These are phyloP conservation scores for Notothenia rossii DNA, from an alignment of 2,113 vertebrate genomes.

Conservation along the genomic window DNA sequence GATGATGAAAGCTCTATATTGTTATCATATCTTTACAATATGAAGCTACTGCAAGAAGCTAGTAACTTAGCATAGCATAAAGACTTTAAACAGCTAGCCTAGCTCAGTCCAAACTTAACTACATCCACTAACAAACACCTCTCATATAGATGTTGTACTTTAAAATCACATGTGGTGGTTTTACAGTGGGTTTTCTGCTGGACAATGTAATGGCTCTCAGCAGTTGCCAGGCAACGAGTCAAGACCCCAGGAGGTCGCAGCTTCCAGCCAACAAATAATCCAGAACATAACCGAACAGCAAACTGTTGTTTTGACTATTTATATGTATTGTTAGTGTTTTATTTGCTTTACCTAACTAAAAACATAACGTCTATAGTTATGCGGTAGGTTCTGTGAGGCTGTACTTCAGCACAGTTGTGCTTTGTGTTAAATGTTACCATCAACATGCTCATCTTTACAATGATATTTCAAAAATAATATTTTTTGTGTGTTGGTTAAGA, in stretches of 20 bases:
- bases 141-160: neutral
- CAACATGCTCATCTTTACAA: neutral
- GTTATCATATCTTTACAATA: neutral
- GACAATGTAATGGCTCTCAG: neutral
- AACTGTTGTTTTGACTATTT: neutral
- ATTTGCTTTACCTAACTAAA: neutral
- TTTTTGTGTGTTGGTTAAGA: neutral
- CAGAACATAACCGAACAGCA: neutral
- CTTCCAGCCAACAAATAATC: neutral
- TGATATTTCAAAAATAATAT: neutral
- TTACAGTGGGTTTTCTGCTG: neutral
- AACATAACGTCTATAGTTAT: neutral
- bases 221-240: neutral
- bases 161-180: neutral
- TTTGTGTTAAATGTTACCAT: neutral
- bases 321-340: neutral
- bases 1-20: neutral
- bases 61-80: constrained; percentile 2
- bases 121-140: neutral
- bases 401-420: too few species aligned
- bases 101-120: neutral
- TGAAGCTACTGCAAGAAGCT: neutral
- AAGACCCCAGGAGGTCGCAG: neutral
- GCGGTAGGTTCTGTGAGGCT: too few species aligned
- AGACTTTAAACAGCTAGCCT: neutral